Evolutionary conservation across 2,113 vertebrate species (phyloP).

Genomic region (Meles meles): DNA sequence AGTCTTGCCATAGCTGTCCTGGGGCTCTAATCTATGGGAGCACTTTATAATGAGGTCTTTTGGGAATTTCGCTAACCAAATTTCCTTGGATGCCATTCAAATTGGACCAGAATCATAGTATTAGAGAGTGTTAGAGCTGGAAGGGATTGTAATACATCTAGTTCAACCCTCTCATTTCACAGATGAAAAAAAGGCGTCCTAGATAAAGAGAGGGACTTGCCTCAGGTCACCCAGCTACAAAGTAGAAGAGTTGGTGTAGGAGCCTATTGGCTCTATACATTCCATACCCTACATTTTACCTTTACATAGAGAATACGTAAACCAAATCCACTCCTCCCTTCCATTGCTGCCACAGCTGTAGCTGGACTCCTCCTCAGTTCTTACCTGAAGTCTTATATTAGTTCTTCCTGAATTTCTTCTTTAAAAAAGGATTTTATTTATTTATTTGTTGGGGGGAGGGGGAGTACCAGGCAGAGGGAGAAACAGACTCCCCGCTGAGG

Average conservation of each 20-base stretch:
- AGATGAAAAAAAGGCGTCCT: neutral
- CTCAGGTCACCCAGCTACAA: neutral
- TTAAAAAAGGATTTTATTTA: too few species aligned
- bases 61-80: constrained; percentile 47
- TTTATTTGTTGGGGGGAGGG: too few species aligned
- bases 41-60: constrained; percentile 56
- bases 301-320: neutral
- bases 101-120: constrained; percentile 40
- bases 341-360: neutral
- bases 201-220: neutral
- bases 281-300: neutral
- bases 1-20: constrained; percentile 46
- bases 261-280: neutral
- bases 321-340: neutral
- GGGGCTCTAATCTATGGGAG: constrained; percentile 19
- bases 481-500: too few species aligned
- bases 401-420: neutral
- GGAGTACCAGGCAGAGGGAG: too few species aligned
- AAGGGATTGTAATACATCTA: neutral
- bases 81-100: constrained; percentile 57
- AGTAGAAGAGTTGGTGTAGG: neutral
- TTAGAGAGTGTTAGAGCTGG: neutral
- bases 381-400: neutral
- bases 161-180: constrained; percentile 8
- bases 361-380: neutral